These are phyloP conservation scores for Eupelmus urozonus DNA, from an alignment of 2,888 invertebrate genomes.

Conservation along the genomic window DNA sequence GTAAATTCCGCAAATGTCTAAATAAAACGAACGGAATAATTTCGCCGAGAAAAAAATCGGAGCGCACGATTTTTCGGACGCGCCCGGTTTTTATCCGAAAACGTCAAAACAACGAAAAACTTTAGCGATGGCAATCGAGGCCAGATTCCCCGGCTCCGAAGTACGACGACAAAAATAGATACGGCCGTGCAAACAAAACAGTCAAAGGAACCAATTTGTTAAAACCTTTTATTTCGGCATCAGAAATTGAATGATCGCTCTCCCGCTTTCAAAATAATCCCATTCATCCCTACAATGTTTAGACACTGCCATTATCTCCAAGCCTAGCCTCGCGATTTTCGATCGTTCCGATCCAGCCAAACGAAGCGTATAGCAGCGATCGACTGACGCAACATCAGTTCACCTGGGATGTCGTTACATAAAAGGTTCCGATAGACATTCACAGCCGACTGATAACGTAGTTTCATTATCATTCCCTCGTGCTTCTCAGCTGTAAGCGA, in stretches of 20 bases:
- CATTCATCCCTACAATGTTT: no score
- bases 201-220: no score
- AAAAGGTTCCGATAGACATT: neutral
- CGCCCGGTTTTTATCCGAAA: neutral
- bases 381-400: neutral
- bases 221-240: no score
- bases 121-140: neutral
- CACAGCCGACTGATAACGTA: neutral
- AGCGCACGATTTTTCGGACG: neutral
- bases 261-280: no score
- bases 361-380: neutral
- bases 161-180: no score
- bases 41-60: neutral
- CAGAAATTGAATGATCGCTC: neutral
- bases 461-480: neutral
- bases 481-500: no score
- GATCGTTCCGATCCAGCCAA: neutral
- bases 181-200: no score
- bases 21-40: neutral
- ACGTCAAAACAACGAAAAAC: neutral
- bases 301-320: neutral
- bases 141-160: conserved; percentile 3
- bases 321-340: no score
- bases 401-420: neutral
- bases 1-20: neutral